Evolutionary conservation across 2,797 vertebrate species (phyloP), one percentile per base, ranked within the genome.

Genomic region (Hippopotamyrus pictus): DNA sequence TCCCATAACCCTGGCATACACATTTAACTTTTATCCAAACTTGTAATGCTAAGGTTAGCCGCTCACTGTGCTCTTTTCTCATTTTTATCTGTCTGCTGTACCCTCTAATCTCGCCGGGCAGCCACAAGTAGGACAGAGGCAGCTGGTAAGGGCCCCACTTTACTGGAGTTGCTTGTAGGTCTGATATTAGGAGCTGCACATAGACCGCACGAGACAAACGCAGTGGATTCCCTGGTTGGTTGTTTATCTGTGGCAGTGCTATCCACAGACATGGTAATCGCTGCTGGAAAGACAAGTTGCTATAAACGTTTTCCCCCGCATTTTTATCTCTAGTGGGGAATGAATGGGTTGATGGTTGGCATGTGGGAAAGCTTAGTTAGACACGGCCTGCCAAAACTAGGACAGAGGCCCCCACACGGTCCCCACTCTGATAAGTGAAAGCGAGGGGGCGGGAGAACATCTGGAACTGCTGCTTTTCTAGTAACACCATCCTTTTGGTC

Each of bases 181-280:
- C 25, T n/a, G 86, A 37, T 65, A 88, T 2, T 46, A 41, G 25
- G 9, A 25, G 87, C 87, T 87, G 25, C 51, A 82, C 41, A 19
- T 48, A 48, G 73, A 37, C 53, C 88, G 92, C 93, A 92, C 92
- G 94, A 92, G 93, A 94, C 90, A 69, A 83, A 37, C 41, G 48
- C 22, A 46, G n/a, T 86, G n/a, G 48, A 73, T 87, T 25, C 87
- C 84, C n/a, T 29, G 2, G 29, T n/a, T 50, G 54, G 44, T 87
- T 87, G 89, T 87, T 57, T 91, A 92, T 91, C 53, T 87, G 53
- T 11, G 2, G 9, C 51, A 50, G 82, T 53, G 91, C 91, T 92
- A 93, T 87, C 90, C 90, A 93, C 92, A 94, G 94, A 95, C 95
- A 94, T 94, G 94, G 92, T 95, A 96, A 95, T 95, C 94, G 94